These are phyloP conservation scores for Thecophora atra DNA, from an alignment of 2,888 invertebrate genomes.

Conservation along the genomic window DNA sequence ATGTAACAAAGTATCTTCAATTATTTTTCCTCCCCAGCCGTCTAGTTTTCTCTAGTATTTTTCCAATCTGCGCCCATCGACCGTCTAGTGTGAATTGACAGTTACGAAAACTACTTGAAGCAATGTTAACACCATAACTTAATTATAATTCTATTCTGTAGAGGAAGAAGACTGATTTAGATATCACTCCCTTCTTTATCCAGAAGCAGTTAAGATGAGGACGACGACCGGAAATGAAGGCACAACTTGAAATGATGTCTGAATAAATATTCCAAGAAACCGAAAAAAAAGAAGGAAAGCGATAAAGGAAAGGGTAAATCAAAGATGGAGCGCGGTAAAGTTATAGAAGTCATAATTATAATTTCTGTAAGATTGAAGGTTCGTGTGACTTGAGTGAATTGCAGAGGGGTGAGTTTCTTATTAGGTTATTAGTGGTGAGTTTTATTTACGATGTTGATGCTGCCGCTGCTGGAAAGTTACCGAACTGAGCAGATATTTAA, in stretches of 20 bases:
- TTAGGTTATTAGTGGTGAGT: conserved; percentile 13
- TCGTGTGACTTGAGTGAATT: neutral
- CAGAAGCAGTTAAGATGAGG: neutral
- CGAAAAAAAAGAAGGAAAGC: neutral
- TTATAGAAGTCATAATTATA: conserved; percentile 19
- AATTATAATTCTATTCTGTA: neutral
- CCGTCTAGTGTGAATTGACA: neutral
- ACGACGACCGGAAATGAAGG: conserved; percentile 16
- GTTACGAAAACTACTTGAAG: neutral
- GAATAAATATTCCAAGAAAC: conserved; percentile 12
- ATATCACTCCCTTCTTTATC: no score
- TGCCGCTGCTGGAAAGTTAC: conserved; percentile 3
- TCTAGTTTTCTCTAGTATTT: no score
- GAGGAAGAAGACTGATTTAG: no score
- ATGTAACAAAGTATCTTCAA: no score
- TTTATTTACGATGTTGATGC: neutral
- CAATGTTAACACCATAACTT: neutral
- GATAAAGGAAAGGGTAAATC: neutral
- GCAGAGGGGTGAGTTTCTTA: conserved; percentile 1
- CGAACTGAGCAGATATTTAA: conserved; percentile 26
- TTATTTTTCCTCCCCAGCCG: no score
- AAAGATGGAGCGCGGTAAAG: neutral
- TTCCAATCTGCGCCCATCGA: neutral
- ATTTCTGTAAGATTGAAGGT: neutral
- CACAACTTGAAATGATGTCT: conserved; percentile 18